phyloP scores from a whole-genome alignment of 2,888 invertebrate genomes.

The Linyphia triangularis region DNA sequence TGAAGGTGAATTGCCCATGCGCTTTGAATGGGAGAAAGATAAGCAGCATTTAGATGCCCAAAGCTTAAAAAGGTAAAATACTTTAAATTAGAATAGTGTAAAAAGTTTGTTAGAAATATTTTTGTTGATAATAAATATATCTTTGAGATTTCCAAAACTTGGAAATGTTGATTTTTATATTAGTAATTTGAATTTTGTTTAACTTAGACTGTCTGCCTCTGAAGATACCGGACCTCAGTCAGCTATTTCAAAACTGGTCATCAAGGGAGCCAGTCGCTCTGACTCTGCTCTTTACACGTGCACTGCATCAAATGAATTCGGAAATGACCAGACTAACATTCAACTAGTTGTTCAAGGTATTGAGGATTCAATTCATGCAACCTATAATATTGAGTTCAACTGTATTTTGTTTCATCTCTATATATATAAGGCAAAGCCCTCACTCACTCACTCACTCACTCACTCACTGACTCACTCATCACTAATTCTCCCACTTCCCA shows the following conservation, averaged over 20 bases:
- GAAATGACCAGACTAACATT: constrained; percentile 69
- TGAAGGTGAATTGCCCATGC: constrained; percentile 63
- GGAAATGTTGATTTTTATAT: too few relatives aligned
- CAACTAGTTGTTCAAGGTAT: constrained; percentile 73
- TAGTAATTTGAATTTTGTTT: neutral
- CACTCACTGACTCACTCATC: too few relatives aligned
- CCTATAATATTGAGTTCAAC: neutral
- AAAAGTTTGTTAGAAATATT: too few relatives aligned
- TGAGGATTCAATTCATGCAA: neutral
- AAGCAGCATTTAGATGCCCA: constrained; percentile 60
- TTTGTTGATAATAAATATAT: neutral
- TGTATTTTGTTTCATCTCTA: too few relatives aligned
- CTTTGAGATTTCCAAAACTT: too few relatives aligned
- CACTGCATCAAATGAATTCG: constrained; percentile 64
- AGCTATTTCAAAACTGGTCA: constrained; percentile 38
- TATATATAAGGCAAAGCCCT: too few relatives aligned
- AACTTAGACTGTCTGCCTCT: constrained; percentile 5
- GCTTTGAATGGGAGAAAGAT: constrained; percentile 73
- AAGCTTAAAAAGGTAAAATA: constrained; percentile 61
- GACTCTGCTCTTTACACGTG: constrained; percentile 72
- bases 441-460: too few relatives aligned
- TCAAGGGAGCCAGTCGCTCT: constrained; percentile 33
- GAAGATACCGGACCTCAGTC: constrained; percentile 44
- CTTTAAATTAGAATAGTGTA: too few relatives aligned
- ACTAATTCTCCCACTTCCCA: too few relatives aligned